phyloP scores from a whole-genome alignment of 1,140 invertebrate species.

The Macrobrachium nipponense region DNA sequence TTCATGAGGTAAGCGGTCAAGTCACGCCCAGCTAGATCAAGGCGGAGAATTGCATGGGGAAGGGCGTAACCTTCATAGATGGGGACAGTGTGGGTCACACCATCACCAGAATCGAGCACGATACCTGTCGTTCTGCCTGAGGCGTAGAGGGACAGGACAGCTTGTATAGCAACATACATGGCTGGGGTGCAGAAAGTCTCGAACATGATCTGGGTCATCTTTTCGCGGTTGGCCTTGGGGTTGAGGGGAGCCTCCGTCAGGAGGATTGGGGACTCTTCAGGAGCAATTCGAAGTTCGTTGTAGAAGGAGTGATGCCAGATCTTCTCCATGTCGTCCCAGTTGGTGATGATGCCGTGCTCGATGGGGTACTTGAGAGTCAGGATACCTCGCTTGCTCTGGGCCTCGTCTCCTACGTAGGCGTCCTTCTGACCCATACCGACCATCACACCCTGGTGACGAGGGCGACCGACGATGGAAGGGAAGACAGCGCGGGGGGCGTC shows the following conservation, averaged over 20 bases:
- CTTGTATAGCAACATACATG: too few relatives aligned
- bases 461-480: conserved; percentile 75
- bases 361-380: conserved; percentile 93
- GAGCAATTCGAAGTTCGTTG: conserved; percentile 93
- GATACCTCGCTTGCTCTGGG: conserved; percentile 91
- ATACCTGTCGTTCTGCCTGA: too few relatives aligned
- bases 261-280: conserved; percentile 84
- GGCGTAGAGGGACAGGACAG: too few relatives aligned
- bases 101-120: too few relatives aligned
- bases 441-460: conserved; percentile 79
- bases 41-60: too few relatives aligned
- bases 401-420: conserved; percentile 90
- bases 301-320: conserved; percentile 97
- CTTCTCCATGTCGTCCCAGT: conserved; percentile 98
- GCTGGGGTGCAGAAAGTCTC: too few relatives aligned
- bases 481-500: conserved; percentile 77
- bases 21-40: too few relatives aligned
- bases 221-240: conserved; percentile 86
- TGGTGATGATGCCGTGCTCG: conserved; percentile 94
- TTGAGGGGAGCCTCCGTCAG: conserved; percentile 93
- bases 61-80: too few relatives aligned
- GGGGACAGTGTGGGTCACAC: too few relatives aligned
- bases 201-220: conserved; percentile 78
- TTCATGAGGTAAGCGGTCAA: too few relatives aligned
- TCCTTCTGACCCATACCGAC: conserved; percentile 96